phyloP scores from a whole-genome alignment of 2,113 vertebrate genomes.

The Stictonetta naevosa region DNA sequence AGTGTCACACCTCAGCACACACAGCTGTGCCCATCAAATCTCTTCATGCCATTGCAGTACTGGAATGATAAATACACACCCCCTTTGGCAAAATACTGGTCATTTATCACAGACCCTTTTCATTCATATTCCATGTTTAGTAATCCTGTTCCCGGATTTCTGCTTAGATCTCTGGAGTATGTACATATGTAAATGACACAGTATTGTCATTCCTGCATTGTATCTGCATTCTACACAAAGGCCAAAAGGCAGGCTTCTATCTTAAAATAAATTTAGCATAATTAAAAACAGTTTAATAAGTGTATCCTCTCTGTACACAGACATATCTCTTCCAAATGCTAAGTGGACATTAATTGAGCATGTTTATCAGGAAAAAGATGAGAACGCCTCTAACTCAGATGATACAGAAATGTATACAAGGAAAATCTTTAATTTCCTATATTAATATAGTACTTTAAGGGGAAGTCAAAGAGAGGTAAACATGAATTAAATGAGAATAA shows the following conservation, averaged over 20 bases:
- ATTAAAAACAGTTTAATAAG: background rate
- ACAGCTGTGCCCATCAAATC: background rate
- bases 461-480: slow-evolving; percentile 8
- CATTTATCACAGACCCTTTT: background rate
- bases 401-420: background rate
- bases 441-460: background rate
- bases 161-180: background rate
- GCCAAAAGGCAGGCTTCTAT: background rate
- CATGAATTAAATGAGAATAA: background rate
- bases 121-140: background rate
- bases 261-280: background rate
- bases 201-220: background rate
- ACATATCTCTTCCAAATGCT: background rate
- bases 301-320: background rate
- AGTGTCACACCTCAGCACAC: background rate
- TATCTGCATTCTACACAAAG: background rate
- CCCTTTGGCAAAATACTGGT: background rate
- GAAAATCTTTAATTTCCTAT: slow-evolving; percentile 21
- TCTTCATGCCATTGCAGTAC: background rate
- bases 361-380: background rate
- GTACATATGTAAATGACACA: background rate
- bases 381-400: slow-evolving; percentile 18
- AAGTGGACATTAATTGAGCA: background rate
- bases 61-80: accelerated
- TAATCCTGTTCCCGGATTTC: background rate